These are phyloP conservation scores for Pantherophis guttatus DNA, from an alignment of 2,113 vertebrate species.

Conservation along the genomic window DNA sequence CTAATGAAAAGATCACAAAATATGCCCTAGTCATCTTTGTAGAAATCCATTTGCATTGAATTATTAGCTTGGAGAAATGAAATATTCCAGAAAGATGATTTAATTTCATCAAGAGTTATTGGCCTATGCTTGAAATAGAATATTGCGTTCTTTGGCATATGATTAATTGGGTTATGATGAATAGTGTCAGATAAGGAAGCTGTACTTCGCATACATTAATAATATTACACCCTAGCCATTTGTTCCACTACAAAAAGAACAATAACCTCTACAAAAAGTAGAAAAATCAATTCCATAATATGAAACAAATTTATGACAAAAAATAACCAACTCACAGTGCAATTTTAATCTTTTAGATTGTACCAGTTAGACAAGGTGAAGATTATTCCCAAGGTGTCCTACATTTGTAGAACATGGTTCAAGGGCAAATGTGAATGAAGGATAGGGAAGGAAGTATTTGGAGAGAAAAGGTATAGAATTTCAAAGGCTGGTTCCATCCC, in stretches of 20 bases:
- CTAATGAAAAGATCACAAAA: conserved; percentile 54
- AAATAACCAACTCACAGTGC: conserved; percentile 25
- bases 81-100: conserved; percentile 70
- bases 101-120: conserved; percentile 68
- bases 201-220: conserved; percentile 58
- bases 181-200: conserved; percentile 55
- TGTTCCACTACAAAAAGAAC: conserved; percentile 35
- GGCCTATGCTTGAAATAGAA: conserved; percentile 57
- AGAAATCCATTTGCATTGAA: conserved; percentile 68
- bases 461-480: not conserved
- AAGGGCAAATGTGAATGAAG: not conserved
- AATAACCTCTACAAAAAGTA: conserved; percentile 34
- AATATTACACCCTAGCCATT: conserved; percentile 38
- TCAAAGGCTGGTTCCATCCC: not conserved
- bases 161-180: conserved; percentile 70
- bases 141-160: conserved; percentile 59
- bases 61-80: conserved; percentile 69
- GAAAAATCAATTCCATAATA: conserved; percentile 18
- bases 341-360: not conserved
- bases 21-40: conserved; percentile 51
- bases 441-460: not conserved
- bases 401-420: not conserved
- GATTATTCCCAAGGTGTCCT: not conserved
- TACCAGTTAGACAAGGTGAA: not conserved
- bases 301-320: conserved; percentile 42